A percentile compares a stretch with the other conserved stretches of the same genome.
These are phyloP conservation scores for Hirtodrosophila alboralis DNA, from an alignment of 2,888 invertebrate species.

Conservation along the genomic window DNA sequence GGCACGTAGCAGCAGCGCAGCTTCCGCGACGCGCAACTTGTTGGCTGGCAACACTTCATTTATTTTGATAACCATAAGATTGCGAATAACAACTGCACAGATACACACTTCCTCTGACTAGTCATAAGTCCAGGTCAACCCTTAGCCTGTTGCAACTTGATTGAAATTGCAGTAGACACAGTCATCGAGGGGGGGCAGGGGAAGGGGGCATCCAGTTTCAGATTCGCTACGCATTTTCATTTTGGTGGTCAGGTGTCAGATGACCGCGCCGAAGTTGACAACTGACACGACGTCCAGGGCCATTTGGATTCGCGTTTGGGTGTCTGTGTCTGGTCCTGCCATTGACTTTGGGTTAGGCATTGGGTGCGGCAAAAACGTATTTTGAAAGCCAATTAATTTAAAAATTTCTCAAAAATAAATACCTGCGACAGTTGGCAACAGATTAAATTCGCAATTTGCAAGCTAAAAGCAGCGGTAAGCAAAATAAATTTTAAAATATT, in stretches of 20 bases:
- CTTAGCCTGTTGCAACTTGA: constrained; percentile 70
- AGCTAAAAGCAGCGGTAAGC: not conserved
- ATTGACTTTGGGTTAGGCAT: constrained; percentile 24
- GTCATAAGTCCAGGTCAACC: constrained; percentile 60
- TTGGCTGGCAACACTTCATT: constrained; percentile 78
- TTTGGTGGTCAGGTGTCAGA: constrained; percentile 69
- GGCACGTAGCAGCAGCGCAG: constrained; percentile 65
- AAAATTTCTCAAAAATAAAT: not conserved
- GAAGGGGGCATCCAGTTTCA: no score
- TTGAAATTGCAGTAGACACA: constrained; percentile 68
- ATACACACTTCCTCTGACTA: not conserved
- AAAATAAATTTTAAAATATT: no score
- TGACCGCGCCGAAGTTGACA: constrained; percentile 68
- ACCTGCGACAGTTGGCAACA: not conserved
- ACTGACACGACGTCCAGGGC: constrained; percentile 66
- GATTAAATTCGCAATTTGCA: not conserved
- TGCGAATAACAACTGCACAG: constrained; percentile 54
- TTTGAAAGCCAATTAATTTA: constrained; percentile 15
- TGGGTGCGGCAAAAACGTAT: constrained; percentile 30
- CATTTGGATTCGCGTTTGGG: constrained; percentile 9
- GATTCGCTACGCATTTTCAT: constrained; percentile 71
- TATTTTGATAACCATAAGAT: constrained; percentile 80
- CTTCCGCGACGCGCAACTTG: constrained; percentile 72
- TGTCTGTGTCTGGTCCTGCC: constrained; percentile 4
- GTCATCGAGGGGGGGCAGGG: no score